Conservation (phyloP, 2,888 invertebrate genomes). For the Crossocerus cetratus region DNA sequence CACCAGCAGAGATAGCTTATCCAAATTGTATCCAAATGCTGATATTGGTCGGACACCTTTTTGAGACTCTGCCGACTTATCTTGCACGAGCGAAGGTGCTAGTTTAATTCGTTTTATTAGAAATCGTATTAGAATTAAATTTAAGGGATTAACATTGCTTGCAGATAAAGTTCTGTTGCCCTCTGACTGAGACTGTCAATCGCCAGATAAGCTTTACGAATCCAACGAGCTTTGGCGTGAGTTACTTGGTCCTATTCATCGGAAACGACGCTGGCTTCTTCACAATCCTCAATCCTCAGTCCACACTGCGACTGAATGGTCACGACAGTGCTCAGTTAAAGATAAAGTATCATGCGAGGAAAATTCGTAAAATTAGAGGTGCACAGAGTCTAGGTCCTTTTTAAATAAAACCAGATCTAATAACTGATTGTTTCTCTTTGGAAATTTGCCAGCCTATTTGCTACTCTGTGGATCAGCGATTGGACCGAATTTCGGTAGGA, state of each 20-base stretch:
- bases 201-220: constrained; percentile 55
- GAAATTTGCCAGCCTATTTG: constrained; percentile 48
- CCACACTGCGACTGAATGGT: constrained; percentile 48
- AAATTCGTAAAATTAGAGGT: constrained; percentile 61
- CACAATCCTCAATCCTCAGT: constrained; percentile 35
- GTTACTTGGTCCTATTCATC: constrained; percentile 61
- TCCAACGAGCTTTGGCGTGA: constrained; percentile 42
- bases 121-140: background rate
- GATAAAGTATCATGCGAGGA: constrained; percentile 64
- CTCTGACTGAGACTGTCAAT: constrained; percentile 50
- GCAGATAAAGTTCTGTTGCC: constrained; percentile 57
- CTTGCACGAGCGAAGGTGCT: constrained; percentile 56
- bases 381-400: constrained; percentile 4
- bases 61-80: constrained; percentile 79
- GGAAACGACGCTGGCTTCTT: constrained; percentile 60
- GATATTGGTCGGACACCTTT: constrained; percentile 80
- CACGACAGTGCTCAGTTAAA: constrained; percentile 45
- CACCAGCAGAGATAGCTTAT: constrained; percentile 78
- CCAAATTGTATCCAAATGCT: constrained; percentile 81
- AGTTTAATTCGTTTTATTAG: background rate
- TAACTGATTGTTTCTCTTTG: background rate
- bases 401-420: background rate
- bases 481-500: constrained; percentile 61
- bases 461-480: constrained; percentile 62
- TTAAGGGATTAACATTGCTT: background rate